Evolutionary conservation across 2,797 vertebrate species (phyloP).

Genomic region (Catamblyrhynchus diadema): DNA sequence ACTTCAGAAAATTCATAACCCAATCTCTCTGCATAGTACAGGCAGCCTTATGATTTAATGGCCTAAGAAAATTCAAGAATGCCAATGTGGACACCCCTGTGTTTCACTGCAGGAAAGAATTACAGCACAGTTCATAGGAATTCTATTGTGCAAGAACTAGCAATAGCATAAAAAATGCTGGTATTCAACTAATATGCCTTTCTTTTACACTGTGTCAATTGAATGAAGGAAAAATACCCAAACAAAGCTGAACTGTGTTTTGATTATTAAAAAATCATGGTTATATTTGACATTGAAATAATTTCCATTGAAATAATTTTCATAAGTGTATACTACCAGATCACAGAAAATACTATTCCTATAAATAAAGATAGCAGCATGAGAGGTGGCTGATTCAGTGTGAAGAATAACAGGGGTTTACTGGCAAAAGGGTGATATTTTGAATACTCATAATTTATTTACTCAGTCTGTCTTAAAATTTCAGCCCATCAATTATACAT

Average conservation of each 20-base stretch:
- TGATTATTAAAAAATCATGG: constrained; percentile 32
- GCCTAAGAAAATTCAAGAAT: constrained; percentile 50
- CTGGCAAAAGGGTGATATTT: constrained; percentile 57
- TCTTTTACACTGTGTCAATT: not conserved
- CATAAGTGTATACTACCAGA: not conserved
- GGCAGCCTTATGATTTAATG: constrained; percentile 52
- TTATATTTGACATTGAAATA: not conserved
- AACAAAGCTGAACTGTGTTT: constrained; percentile 13
- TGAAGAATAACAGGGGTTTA: constrained; percentile 50
- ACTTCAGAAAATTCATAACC: constrained; percentile 33
- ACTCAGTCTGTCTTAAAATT: constrained; percentile 62
- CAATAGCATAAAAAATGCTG: constrained; percentile 18
- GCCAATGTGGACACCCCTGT: constrained; percentile 44
- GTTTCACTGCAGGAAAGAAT: constrained; percentile 59
- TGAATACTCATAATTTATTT: constrained; percentile 73
- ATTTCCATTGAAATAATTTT: not conserved
- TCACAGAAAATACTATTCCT: constrained; percentile 11
- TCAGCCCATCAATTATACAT: constrained; percentile 61
- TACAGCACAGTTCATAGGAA: constrained; percentile 38
- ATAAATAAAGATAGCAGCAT: constrained; percentile 1
- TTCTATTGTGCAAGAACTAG: constrained; percentile 28
- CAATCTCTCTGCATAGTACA: not conserved
- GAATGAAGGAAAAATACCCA: constrained; percentile 10
- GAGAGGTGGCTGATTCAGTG: not conserved
- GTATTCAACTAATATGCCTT: constrained; percentile 23